Conservation (phyloP, 2,888 invertebrate species). For the Neoaliturus tenellus region DNA sequence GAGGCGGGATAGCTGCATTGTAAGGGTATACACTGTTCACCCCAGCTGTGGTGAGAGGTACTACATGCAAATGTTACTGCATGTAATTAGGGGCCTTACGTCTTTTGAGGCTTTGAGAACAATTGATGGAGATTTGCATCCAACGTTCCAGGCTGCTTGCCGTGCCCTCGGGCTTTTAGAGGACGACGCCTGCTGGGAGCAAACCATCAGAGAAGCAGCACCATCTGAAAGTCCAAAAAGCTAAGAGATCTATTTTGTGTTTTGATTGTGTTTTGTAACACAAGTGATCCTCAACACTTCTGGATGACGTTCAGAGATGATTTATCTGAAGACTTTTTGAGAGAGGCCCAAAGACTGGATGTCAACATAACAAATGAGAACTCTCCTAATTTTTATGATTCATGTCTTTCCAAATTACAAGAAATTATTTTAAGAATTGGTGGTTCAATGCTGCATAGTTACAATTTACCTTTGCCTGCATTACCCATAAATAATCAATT, state of each 20-base stretch:
- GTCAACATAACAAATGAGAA: neutral
- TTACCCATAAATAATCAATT: neutral
- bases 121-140: slow-evolving; percentile 69
- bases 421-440: neutral
- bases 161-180: slow-evolving; percentile 68
- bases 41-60: slow-evolving; percentile 63
- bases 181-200: slow-evolving; percentile 67
- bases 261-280: slow-evolving; percentile 15
- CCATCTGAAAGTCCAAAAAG: slow-evolving; percentile 59
- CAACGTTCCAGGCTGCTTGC: slow-evolving; percentile 71
- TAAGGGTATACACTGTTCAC: slow-evolving; percentile 67
- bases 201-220: slow-evolving; percentile 55
- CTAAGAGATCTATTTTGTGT: slow-evolving; percentile 57
- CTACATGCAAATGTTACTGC: slow-evolving; percentile 65
- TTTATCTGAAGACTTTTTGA: slow-evolving; percentile 61
- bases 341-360: neutral
- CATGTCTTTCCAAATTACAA: neutral
- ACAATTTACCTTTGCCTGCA: neutral
- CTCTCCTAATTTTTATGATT: neutral
- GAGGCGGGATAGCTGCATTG: slow-evolving; percentile 2
- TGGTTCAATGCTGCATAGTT: neutral
- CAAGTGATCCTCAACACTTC: neutral
- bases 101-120: slow-evolving; percentile 64
- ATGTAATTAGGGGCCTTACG: slow-evolving; percentile 49
- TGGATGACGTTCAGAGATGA: neutral